Base-by-base conservation (phyloP, 1,140 invertebrate species). In the Sipha flava region DNA sequence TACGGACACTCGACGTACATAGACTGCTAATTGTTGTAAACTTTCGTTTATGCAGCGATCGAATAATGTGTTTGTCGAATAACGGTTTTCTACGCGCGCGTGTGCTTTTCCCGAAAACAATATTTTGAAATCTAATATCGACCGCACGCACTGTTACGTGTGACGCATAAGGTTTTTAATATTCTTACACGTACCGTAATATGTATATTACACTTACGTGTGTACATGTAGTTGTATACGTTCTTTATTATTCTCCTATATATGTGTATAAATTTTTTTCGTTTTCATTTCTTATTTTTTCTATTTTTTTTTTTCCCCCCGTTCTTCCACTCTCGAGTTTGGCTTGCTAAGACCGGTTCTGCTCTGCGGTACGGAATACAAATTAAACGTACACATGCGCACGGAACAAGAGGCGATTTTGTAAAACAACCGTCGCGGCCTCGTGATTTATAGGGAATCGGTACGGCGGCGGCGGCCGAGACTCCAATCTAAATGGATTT, bases 311-410 rank as follows among this genome's bases (percentile, higher is more conserved):
- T 45, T 45, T 70, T 45, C 10, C 37, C 37, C n/a, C n/a, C 43
- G 34, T 43, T 66, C 37, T 40, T 26, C 34, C 37, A 59, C 57
- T 43, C 21, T 66, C n/a, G 21, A 47, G 43, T 70, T 70, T n/a
- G 66, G 40, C 16, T 70, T 23, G 66, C 43, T 16, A 70, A 70
- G 66, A 70, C 66, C 66, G 66, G 66, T 70, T 70, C n/a, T 70
- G 2, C 12, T 66, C 64, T 26, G 64, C 21, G 37, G 66, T 70
- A 18, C 16, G 26, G 43, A 70, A 70, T 70, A 70, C 66, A 70
- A 70, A 70, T 70, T 70, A 70, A 70, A 70, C 66, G 29, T n/a
- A 18, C 40, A 10, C 37, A 43, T 14, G 10, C 66, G 6, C 66
- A 43, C 26, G 40, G 23, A 45, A 70, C 66, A 70, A 70, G 66